Conservation (phyloP, 92 coral and sea anemone species). For the Meandrina meandrites region DNA sequence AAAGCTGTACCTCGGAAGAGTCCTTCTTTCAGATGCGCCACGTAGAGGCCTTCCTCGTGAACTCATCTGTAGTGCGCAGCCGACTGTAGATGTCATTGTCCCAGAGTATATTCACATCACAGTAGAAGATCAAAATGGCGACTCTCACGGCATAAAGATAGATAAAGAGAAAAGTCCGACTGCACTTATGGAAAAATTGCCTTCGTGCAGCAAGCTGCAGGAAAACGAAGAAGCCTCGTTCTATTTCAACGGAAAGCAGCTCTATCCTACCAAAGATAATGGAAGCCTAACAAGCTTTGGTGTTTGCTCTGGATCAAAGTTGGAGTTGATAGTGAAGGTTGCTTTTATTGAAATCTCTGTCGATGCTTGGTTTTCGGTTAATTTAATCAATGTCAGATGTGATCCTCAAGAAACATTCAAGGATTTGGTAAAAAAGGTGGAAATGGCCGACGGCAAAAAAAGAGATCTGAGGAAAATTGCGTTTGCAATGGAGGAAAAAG, state of each 20-base stretch:
- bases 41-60: neutral
- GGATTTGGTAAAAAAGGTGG: slow-evolving; percentile 29
- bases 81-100: slow-evolving; percentile 7
- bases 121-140: slow-evolving; percentile 22
- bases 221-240: slow-evolving; percentile 17
- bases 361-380: neutral
- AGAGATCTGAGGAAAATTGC: neutral
- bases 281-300: slow-evolving; percentile 1
- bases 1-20: slow-evolving; percentile 22
- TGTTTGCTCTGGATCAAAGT: neutral
- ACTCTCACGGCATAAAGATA: slow-evolving; percentile 6
- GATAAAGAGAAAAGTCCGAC: slow-evolving; percentile 14
- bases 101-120: slow-evolving; percentile 35
- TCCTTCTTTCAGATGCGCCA: slow-evolving; percentile 30
- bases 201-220: neutral
- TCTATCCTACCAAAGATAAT: neutral
- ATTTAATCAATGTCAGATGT: neutral
- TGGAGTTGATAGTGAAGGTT: slow-evolving; percentile 6
- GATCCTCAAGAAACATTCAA: slow-evolving; percentile 23
- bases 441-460: neutral
- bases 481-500: neutral
- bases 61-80: slow-evolving; percentile 12
- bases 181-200: slow-evolving; percentile 7
- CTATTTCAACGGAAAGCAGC: neutral
- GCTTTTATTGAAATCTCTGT: neutral